Evolutionary conservation across 2,888 invertebrate genomes (phyloP).

Genomic region (Quadriops clusia): DNA sequence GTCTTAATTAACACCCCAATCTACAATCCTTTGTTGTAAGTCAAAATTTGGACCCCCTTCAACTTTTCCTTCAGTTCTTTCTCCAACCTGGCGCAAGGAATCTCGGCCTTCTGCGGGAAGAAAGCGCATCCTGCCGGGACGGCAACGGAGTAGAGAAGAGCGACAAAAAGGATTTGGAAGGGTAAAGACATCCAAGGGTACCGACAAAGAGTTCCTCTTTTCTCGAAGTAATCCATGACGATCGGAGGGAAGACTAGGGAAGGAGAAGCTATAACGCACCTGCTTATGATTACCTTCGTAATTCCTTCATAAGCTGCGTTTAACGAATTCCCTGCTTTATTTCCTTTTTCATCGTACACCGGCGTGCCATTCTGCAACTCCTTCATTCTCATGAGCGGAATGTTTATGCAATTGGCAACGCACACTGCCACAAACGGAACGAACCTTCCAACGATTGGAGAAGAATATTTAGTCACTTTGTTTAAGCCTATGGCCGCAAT

Average conservation of each 20-base stretch:
- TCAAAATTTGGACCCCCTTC: no score
- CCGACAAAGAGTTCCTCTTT: constrained; percentile 46
- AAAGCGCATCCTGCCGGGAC: constrained; percentile 95
- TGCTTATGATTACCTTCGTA: constrained; percentile 73
- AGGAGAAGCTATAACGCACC: constrained; percentile 86
- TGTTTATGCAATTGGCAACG: constrained; percentile 3
- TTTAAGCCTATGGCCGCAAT: constrained; percentile 5
- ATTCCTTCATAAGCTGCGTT: constrained; percentile 78
- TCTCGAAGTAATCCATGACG: constrained; percentile 60
- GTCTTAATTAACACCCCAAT: no score
- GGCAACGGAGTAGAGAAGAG: constrained; percentile 71
- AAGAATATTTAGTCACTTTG: not conserved
- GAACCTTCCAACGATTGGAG: not conserved
- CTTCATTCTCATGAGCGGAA: constrained; percentile 6
- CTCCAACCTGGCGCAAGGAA: constrained; percentile 58
- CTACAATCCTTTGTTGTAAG: no score
- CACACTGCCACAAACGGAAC: constrained; percentile 6
- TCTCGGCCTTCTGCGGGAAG: constrained; percentile 77
- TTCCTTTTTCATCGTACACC: constrained; percentile 60
- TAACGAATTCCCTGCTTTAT: constrained; percentile 50
- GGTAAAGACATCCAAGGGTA: constrained; percentile 64
- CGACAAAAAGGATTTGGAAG: constrained; percentile 59
- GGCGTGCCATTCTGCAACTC: constrained; percentile 55
- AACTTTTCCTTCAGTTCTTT: no score
- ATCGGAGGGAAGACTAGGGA: constrained; percentile 80